phyloP scores from a whole-genome alignment of 1,140 invertebrate genomes.

The Lepidurus couesii region DNA sequence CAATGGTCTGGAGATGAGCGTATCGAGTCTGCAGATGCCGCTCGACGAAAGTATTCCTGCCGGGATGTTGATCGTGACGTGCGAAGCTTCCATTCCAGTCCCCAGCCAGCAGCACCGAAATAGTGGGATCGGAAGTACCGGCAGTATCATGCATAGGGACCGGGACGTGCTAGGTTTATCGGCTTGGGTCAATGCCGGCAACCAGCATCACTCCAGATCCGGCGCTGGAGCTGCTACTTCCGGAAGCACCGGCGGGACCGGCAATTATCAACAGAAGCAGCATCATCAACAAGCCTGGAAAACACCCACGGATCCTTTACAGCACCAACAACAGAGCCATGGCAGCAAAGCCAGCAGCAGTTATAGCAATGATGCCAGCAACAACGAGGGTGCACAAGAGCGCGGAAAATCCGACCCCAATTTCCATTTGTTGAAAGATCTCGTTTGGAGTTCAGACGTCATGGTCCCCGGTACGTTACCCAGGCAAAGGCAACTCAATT shows the following conservation, averaged over 20 bases:
- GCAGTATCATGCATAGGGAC: not conserved
- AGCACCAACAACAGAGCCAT: constrained; percentile 4
- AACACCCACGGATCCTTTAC: constrained; percentile 6
- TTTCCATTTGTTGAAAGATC: constrained; percentile 16
- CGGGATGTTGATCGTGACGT: constrained; percentile 26
- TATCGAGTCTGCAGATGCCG: constrained; percentile 7
- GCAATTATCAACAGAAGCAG: constrained; percentile 9
- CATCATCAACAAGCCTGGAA: constrained; percentile 9
- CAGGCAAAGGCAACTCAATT: not conserved
- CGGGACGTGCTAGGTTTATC: not conserved
- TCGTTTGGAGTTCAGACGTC: constrained; percentile 17
- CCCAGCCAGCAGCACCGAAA: not conserved
- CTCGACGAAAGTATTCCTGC: not conserved
- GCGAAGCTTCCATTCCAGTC: constrained; percentile 26
- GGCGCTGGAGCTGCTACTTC: not conserved
- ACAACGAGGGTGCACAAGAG: not conserved
- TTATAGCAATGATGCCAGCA: not conserved
- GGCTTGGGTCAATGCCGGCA: constrained; percentile 12
- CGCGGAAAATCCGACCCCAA: constrained; percentile 14
- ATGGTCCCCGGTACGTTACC: constrained; percentile 13
- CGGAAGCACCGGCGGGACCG: not conserved
- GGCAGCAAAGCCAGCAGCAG: constrained; percentile 3
- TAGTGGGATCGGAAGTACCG: not conserved
- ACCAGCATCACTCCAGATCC: not conserved
- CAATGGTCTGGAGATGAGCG: constrained; percentile 14